Conservation (phyloP, 2,797 vertebrate species). For the Meriones psammophilus region DNA sequence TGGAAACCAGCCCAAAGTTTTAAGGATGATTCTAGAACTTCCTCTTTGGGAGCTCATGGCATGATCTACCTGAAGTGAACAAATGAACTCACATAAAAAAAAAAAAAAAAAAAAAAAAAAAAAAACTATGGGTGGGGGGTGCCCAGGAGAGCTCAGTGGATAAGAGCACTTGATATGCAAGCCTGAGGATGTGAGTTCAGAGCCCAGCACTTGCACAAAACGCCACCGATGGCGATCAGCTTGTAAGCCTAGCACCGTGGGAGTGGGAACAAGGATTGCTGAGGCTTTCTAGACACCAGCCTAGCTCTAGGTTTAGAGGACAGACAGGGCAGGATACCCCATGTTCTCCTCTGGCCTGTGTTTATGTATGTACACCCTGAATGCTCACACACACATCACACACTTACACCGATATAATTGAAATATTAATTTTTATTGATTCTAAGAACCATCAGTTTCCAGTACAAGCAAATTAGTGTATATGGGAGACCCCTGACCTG, state of each 20-base stretch:
- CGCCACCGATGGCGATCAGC: neutral
- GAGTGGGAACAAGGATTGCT: neutral
- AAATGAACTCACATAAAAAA: constrained; percentile 1
- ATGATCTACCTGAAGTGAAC: neutral
- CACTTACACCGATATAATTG: neutral
- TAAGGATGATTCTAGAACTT: constrained; percentile 11
- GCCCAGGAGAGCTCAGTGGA: neutral
- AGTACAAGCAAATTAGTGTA: neutral
- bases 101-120: constrained; percentile 54
- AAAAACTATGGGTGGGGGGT: neutral
- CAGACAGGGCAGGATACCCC: neutral
- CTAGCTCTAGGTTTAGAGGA: neutral
- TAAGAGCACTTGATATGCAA: neutral
- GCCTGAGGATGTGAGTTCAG: neutral
- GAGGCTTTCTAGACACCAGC: neutral
- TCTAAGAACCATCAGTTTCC: neutral
- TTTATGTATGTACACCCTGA: neutral
- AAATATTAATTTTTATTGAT: constrained; percentile 21
- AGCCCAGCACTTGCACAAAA: neutral
- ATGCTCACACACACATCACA: neutral
- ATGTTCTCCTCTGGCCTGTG: neutral
- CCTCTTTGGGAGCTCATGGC: neutral
- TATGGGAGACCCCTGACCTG: neutral
- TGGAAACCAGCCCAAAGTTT: neutral
- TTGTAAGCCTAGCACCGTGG: neutral